These are phyloP conservation scores for Loriculus beryllinus DNA, from an alignment of 2,797 vertebrate species.

Conservation along the genomic window DNA sequence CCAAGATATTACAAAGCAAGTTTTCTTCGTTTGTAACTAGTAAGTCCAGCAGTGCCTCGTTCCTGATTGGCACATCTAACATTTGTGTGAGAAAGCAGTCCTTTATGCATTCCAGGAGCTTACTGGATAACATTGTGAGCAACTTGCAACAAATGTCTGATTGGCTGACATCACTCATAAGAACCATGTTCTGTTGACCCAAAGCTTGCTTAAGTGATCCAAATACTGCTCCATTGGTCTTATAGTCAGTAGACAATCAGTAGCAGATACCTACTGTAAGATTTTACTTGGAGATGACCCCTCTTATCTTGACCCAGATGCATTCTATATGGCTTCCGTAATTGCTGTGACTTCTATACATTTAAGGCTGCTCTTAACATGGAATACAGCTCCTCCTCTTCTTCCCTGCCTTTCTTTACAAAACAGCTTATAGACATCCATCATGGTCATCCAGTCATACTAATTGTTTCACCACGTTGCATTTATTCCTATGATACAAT, in stretches of 20 bases:
- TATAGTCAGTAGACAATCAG: not conserved
- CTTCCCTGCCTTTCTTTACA: not conserved
- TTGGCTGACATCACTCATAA: not conserved
- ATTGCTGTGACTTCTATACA: not conserved
- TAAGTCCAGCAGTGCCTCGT: not conserved
- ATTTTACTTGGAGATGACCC: not conserved
- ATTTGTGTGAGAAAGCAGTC: not conserved
- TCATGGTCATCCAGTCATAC: not conserved
- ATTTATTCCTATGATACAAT: not conserved
- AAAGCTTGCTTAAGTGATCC: not conserved
- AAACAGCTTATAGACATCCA: not conserved
- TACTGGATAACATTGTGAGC: not conserved
- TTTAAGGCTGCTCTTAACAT: not conserved
- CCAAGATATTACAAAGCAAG: not conserved
- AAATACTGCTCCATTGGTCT: not conserved
- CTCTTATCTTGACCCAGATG: not conserved
- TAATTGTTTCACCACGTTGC: not conserved
- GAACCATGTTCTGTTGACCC: not conserved
- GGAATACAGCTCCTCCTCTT: not conserved
- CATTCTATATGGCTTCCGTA: not conserved
- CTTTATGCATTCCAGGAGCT: not conserved
- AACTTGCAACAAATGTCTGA: not conserved
- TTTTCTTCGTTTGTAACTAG: not conserved
- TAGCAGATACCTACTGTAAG: not conserved
- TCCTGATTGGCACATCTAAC: not conserved